phyloP scores from a whole-genome alignment of 92 coral and sea anemone genomes.

The Porites rus region DNA sequence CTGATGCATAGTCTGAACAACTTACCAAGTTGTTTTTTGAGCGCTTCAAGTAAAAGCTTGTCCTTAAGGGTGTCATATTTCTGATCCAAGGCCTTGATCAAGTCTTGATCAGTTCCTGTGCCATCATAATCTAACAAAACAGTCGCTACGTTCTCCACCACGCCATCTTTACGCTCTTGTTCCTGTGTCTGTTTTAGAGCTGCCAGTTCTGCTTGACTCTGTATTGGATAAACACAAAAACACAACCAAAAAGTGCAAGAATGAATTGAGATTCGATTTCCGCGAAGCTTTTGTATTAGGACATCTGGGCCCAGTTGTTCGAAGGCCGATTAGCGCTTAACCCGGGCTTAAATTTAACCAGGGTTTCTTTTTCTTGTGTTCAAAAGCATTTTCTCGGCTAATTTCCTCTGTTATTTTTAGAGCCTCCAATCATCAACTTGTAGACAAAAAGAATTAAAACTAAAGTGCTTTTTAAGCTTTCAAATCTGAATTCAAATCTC shows the following conservation, averaged over 20 bases:
- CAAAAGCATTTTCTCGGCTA: too few relatives aligned
- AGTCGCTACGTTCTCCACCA: slow-evolving; percentile 87
- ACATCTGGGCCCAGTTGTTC: too few relatives aligned
- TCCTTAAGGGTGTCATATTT: slow-evolving; percentile 94
- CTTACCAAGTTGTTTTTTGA: slow-evolving; percentile 90
- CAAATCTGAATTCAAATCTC: too few relatives aligned
- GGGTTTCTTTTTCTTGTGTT: too few relatives aligned
- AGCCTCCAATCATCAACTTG: too few relatives aligned
- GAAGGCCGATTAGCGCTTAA: too few relatives aligned
- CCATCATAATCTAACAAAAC: slow-evolving; percentile 92
- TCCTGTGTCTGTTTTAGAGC: slow-evolving; percentile 71
- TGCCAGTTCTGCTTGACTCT: slow-evolving; percentile 82
- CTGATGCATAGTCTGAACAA: background rate
- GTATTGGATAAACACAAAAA: background rate
- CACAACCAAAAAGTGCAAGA: background rate
- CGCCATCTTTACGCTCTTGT: slow-evolving; percentile 81
- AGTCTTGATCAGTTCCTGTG: slow-evolving; percentile 84
- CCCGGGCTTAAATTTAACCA: too few relatives aligned
- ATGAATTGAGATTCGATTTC: too few relatives aligned
- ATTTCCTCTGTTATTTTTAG: too few relatives aligned
- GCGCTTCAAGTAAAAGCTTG: slow-evolving; percentile 91
- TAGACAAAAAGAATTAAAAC: too few relatives aligned
- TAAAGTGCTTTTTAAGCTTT: too few relatives aligned
- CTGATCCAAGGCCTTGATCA: slow-evolving; percentile 83
- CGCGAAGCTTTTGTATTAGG: too few relatives aligned